Percentiles rank a stretch among this genome's conserved stretches.
Conservation (phyloP, 2,797 vertebrate species). For the Molossus molossus region DNA sequence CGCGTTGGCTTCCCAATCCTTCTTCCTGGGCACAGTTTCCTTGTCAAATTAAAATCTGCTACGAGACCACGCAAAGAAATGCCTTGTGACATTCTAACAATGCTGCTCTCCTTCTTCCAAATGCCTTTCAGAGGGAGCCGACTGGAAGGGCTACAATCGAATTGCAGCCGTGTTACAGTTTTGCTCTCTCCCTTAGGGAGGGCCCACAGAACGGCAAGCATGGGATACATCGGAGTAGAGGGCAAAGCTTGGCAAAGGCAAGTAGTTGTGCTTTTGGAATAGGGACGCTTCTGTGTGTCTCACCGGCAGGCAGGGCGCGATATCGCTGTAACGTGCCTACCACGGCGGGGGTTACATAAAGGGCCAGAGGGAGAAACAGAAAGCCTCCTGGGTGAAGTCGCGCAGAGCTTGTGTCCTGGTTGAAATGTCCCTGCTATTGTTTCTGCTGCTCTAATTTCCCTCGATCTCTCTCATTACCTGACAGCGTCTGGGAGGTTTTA, state of each 20-base stretch:
- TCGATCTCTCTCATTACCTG: neutral
- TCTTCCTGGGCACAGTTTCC: neutral
- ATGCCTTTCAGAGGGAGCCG: neutral
- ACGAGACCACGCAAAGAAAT: neutral
- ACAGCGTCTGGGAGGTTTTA: neutral
- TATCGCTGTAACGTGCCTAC: fast-evolving
- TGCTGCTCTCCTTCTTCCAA: neutral
- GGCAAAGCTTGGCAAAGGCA: neutral
- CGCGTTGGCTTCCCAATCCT: neutral
- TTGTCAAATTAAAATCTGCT: conserved; percentile 54
- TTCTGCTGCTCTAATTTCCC: neutral
- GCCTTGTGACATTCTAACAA: neutral
- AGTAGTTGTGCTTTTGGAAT: neutral
- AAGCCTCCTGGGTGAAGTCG: neutral
- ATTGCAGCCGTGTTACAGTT: neutral
- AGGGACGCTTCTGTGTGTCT: neutral
- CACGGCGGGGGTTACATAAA: fast-evolving
- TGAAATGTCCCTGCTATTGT: neutral
- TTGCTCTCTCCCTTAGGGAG: neutral
- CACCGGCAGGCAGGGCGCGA: neutral
- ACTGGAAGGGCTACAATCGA: neutral
- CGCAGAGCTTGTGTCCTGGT: neutral
- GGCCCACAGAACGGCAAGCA: neutral
- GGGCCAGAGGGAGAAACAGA: neutral
- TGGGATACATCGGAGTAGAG: neutral